These are phyloP conservation scores for Theonella swinhoei DNA, from an alignment of 37 sponge, comb jelly and placozoan species.

Conservation along the genomic window DNA sequence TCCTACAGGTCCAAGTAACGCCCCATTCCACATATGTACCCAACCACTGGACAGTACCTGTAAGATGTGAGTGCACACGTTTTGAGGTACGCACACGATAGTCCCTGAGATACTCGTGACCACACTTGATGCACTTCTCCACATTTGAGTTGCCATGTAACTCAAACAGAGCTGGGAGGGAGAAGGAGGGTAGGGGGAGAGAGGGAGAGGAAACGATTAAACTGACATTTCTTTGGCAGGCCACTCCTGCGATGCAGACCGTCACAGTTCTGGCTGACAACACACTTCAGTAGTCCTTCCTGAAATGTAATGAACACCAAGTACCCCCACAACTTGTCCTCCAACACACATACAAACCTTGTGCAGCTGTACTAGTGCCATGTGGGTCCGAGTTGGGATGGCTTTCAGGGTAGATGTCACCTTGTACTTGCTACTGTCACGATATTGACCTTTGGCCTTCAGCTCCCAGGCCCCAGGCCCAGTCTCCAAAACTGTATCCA, in stretches of 20 bases:
- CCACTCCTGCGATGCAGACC: conserved; percentile 64
- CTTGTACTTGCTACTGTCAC: neutral
- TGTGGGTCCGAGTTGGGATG: conserved; percentile 51
- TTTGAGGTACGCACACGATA: conserved; percentile 14
- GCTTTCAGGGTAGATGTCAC: conserved; percentile 36
- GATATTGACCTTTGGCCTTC: conserved; percentile 33
- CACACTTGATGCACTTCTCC: conserved; percentile 46
- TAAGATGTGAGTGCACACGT: conserved; percentile 23
- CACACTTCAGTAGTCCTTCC: conserved; percentile 47
- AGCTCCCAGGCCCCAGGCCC: conserved; percentile 65
- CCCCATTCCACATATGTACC: neutral
- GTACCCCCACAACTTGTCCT: neutral
- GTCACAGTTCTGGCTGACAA: conserved; percentile 60
- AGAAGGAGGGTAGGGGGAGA: neutral
- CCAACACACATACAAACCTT: no score
- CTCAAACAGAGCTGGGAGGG: conserved; percentile 40
- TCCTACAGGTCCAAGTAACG: neutral
- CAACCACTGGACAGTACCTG: conserved; percentile 18
- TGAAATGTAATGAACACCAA: no score
- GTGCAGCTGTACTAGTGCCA: conserved; percentile 53
- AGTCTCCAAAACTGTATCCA: conserved; percentile 41
- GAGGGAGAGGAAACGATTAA: no score
- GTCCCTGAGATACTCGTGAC: conserved; percentile 56
- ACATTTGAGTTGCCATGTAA: conserved; percentile 56
- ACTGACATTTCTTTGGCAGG: conserved; percentile 41